phyloP scores from a whole-genome alignment of 2,888 invertebrate genomes.

The Marronus borbonicus region DNA sequence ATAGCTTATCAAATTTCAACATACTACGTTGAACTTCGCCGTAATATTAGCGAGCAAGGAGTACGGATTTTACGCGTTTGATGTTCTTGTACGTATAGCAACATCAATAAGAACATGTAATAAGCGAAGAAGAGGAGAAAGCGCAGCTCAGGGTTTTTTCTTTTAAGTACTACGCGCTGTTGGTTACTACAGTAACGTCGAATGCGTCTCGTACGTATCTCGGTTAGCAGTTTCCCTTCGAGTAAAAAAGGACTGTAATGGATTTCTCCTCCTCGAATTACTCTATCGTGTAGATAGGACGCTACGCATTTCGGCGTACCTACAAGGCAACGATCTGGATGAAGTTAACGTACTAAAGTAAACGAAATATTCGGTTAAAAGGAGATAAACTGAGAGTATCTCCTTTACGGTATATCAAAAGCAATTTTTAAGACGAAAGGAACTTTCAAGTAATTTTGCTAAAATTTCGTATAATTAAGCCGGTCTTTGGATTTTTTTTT shows the following conservation, averaged over 20 bases:
- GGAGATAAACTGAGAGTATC: no score
- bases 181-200: conserved; percentile 19
- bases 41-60: conserved; percentile 5
- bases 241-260: conserved; percentile 13
- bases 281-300: not conserved
- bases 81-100: not conserved
- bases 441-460: no score
- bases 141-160: not conserved
- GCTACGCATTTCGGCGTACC: not conserved
- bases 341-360: no score
- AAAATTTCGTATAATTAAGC: no score
- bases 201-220: not conserved
- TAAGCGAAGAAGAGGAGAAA: conserved; percentile 17
- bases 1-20: conserved; percentile 5
- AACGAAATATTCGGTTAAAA: no score
- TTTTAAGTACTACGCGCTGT: not conserved
- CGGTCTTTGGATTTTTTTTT: no score
- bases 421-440: no score
- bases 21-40: not conserved
- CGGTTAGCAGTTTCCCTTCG: conserved; percentile 7
- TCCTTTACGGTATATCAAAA: no score
- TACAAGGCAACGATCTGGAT: not conserved
- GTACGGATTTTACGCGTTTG: not conserved
- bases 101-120: conserved; percentile 27
- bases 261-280: conserved; percentile 8